Percentiles rank a stretch among this genome's conserved stretches.
These are phyloP conservation scores for Pogona vitticeps DNA, from an alignment of 2,113 vertebrate genomes.

Conservation along the genomic window DNA sequence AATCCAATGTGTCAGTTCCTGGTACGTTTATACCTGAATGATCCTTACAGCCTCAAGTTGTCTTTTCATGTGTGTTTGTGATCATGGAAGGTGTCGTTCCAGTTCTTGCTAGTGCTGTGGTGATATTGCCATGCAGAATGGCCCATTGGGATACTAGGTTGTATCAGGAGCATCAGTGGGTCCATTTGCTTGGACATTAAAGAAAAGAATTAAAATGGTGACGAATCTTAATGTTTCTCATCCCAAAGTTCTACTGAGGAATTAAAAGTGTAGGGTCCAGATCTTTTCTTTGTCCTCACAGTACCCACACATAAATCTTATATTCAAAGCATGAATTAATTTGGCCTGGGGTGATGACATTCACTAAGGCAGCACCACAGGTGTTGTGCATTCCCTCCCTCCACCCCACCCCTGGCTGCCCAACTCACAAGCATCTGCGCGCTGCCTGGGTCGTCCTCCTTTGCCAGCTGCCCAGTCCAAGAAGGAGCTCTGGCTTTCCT, in stretches of 20 bases:
- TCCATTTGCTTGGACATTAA: not conserved
- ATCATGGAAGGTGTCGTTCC: not conserved
- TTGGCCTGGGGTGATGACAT: too few relatives aligned
- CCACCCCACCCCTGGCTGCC: too few relatives aligned
- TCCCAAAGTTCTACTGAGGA: not conserved
- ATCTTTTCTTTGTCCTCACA: too few relatives aligned
- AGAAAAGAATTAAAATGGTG: not conserved
- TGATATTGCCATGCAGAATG: not conserved
- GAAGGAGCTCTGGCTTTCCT: too few relatives aligned
- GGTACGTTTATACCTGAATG: not conserved
- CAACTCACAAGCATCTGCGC: too few relatives aligned
- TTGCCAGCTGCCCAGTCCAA: too few relatives aligned
- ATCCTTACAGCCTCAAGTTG: not conserved
- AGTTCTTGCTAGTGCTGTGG: not conserved
- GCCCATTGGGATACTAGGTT: too few relatives aligned
- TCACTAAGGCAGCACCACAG: too few relatives aligned
- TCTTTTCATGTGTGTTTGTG: not conserved
- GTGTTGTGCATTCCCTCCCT: too few relatives aligned
- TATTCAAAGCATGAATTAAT: too few relatives aligned
- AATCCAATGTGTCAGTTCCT: not conserved
- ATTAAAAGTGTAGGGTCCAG: not conserved
- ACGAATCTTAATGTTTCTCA: not conserved
- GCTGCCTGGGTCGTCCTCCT: too few relatives aligned
- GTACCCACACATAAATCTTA: not conserved
- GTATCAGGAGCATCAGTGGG: not conserved